Percentiles rank a stretch among this genome's conserved stretches.
Conservation (phyloP, 2,113 vertebrate genomes). For the Isichthys henryi region DNA sequence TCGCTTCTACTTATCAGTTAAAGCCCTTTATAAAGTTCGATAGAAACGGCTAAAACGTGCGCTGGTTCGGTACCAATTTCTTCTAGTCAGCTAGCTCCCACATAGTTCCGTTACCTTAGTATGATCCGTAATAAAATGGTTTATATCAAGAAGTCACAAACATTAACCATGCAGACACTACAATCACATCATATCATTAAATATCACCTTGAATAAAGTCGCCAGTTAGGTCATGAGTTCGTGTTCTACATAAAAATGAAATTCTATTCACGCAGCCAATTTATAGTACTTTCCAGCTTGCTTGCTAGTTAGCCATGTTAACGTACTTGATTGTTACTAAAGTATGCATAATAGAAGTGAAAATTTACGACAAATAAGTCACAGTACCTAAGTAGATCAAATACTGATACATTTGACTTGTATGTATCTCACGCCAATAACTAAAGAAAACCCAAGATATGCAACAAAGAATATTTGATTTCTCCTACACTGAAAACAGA, state of each 20-base stretch:
- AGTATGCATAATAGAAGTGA: background rate
- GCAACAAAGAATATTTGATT: background rate
- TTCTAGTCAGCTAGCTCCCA: background rate
- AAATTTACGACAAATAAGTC: background rate
- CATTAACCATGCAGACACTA: background rate
- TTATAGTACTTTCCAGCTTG: background rate
- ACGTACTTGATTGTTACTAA: background rate
- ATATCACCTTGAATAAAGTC: background rate
- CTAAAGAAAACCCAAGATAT: background rate
- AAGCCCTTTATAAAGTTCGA: conserved; percentile 13
- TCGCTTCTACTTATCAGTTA: background rate
- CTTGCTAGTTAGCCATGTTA: background rate
- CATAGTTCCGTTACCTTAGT: background rate
- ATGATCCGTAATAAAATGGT: background rate
- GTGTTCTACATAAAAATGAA: background rate
- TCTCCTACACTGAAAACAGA: background rate
- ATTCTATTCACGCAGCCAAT: background rate
- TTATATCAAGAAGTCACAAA: background rate
- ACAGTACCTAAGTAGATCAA: background rate
- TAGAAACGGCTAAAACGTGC: background rate
- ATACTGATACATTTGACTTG: background rate
- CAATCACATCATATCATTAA: background rate
- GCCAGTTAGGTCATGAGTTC: background rate
- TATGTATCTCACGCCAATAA: background rate
- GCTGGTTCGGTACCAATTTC: background rate